phyloP scores from a whole-genome alignment of 2,797 vertebrate genomes.

The Cuculus canorus region DNA sequence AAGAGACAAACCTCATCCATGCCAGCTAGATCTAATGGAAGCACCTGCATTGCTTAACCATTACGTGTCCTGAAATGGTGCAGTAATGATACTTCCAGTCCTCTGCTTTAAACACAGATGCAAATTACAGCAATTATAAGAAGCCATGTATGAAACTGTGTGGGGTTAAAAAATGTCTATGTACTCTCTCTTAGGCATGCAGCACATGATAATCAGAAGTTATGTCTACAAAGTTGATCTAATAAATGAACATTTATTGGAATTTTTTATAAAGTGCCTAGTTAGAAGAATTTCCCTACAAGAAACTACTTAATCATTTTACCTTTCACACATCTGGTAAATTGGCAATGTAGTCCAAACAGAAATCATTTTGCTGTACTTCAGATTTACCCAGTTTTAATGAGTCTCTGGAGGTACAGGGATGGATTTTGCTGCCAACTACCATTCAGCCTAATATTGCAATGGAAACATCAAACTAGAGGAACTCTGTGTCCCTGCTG shows the following conservation, averaged over 20 bases:
- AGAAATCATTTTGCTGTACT: constrained; percentile 57
- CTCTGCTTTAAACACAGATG: background rate
- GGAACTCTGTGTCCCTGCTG: background rate
- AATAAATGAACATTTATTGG: constrained; percentile 22
- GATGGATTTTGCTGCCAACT: constrained; percentile 64
- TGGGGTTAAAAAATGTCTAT: background rate
- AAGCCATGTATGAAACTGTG: background rate
- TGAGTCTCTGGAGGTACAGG: constrained; percentile 65
- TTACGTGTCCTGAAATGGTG: rapidly evolving
- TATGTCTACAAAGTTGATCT: constrained; percentile 21
- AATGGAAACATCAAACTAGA: constrained; percentile 8
- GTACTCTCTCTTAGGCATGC: background rate
- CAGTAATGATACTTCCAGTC: background rate
- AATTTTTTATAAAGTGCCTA: constrained; percentile 14
- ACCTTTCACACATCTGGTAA: constrained; percentile 62
- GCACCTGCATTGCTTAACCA: background rate
- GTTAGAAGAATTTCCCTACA: constrained; percentile 53
- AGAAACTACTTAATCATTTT: constrained; percentile 64
- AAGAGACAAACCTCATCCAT: background rate
- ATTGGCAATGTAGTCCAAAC: constrained; percentile 29
- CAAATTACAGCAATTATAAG: background rate
- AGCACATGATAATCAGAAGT: background rate
- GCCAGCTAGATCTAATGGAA: background rate
- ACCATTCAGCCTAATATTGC: constrained; percentile 7
- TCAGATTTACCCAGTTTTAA: constrained; percentile 63